Conservation (phyloP, 1,140 invertebrate species). For the Sipha flava region DNA sequence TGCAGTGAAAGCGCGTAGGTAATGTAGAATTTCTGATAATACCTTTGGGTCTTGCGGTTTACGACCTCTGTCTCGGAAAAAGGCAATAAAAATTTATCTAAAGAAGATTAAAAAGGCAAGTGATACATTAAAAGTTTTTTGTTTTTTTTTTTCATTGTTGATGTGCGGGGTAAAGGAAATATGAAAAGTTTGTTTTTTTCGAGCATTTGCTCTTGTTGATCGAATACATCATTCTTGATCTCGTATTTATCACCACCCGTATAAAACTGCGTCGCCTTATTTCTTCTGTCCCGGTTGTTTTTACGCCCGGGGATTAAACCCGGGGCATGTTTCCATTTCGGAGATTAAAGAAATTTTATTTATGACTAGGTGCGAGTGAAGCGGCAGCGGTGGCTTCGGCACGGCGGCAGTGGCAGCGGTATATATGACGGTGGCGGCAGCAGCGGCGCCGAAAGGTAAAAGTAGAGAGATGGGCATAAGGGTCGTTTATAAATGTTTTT, state of each 20-base stretch:
- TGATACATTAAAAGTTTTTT: conserved; percentile 22
- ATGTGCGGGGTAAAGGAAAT: neutral
- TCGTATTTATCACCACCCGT: conserved; percentile 25
- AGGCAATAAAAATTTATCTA: neutral
- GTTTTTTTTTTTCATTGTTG: neutral
- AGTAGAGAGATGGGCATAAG: conserved; percentile 1
- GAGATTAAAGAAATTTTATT: conserved; percentile 32
- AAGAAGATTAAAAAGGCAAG: conserved; percentile 8
- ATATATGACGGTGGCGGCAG: neutral
- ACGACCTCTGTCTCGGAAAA: neutral
- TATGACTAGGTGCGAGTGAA: conserved; percentile 28
- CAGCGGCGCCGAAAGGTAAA: conserved; percentile 19
- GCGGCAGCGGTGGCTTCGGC: neutral
- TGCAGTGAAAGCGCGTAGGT: neutral
- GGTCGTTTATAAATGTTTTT: conserved; percentile 26
- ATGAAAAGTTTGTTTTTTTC: conserved; percentile 4
- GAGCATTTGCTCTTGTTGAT: conserved; percentile 27
- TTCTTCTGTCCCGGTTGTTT: neutral
- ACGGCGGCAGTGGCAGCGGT: neutral
- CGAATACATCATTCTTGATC: conserved; percentile 31
- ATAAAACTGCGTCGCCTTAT: conserved; percentile 5
- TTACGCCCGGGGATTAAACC: conserved; percentile 19
- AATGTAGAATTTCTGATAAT: neutral
- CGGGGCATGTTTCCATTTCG: conserved; percentile 25
- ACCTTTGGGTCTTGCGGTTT: neutral